These are phyloP conservation scores for Rhineura floridana DNA, from an alignment of 2,113 vertebrate genomes.

Conservation along the genomic window DNA sequence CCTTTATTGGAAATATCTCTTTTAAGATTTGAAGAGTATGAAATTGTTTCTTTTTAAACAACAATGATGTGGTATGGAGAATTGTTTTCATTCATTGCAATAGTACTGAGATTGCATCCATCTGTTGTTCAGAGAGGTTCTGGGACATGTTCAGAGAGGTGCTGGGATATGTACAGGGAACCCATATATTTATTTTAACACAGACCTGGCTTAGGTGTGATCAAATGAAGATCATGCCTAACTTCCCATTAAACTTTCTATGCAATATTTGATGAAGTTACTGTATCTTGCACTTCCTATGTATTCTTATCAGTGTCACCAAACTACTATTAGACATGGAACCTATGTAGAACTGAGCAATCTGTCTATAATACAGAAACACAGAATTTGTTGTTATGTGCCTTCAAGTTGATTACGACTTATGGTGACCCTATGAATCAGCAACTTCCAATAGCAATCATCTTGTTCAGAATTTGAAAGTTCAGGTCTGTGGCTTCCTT, in stretches of 20 bases:
- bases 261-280: not conserved
- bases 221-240: not conserved
- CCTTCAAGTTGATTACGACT: no score
- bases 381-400: no score
- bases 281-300: not conserved
- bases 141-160: not conserved
- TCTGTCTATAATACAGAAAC: no score
- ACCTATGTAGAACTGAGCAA: not conserved
- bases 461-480: no score
- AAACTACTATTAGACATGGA: not conserved
- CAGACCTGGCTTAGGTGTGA: not conserved
- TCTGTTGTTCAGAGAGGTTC: not conserved
- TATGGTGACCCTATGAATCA: no score
- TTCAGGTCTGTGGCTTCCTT: no score
- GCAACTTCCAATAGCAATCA: no score
- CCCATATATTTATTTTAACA: not conserved
- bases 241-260: not conserved
- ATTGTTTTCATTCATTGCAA: not conserved
- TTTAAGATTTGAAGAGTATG: not conserved
- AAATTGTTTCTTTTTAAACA: not conserved
- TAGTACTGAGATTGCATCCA: not conserved
- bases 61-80: not conserved
- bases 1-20: not conserved
- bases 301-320: not conserved
- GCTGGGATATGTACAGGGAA: not conserved